Conservation (phyloP, 2,888 invertebrate genomes). For the Erebia palarica region DNA sequence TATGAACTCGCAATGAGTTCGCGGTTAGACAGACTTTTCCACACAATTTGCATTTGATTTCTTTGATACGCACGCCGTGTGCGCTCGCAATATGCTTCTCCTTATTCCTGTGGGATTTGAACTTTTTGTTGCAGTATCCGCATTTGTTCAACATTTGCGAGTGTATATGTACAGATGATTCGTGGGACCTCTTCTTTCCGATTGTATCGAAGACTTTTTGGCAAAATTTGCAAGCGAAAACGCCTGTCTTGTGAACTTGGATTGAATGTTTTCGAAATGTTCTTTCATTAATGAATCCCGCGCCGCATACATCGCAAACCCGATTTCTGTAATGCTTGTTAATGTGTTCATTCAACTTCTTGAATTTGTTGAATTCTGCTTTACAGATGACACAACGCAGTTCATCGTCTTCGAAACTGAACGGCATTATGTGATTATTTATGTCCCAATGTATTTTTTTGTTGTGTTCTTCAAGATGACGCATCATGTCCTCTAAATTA, state of each 20-base stretch:
- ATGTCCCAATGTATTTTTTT: conserved; percentile 48
- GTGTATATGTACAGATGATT: conserved; percentile 37
- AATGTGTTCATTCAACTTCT: conserved; percentile 52
- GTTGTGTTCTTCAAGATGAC: conserved; percentile 49
- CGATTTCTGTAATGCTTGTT: conserved; percentile 50
- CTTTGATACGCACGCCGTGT: conserved; percentile 43
- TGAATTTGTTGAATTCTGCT: conserved; percentile 46
- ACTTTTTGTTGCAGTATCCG: conserved; percentile 44
- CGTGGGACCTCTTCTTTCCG: conserved; percentile 46
- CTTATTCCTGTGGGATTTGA: conserved; percentile 36
- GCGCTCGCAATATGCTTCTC: conserved; percentile 45
- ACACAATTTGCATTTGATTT: conserved; percentile 45
- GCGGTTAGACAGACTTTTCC: conserved; percentile 57
- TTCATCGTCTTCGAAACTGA: conserved; percentile 48
- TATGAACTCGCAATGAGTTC: conserved; percentile 49
- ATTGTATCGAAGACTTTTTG: conserved; percentile 44
- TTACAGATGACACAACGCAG: conserved; percentile 48
- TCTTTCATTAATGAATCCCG: conserved; percentile 44
- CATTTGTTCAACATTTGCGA: conserved; percentile 48
- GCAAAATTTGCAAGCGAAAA: conserved; percentile 47
- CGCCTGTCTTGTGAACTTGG: conserved; percentile 39
- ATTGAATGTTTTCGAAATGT: conserved; percentile 16
- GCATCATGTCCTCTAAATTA: conserved; percentile 46
- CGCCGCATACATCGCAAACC: conserved; percentile 50
- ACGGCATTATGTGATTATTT: conserved; percentile 53